These are phyloP conservation scores for Kryphioiulus occultus DNA, from an alignment of 2,888 invertebrate species.

Conservation along the genomic window DNA sequence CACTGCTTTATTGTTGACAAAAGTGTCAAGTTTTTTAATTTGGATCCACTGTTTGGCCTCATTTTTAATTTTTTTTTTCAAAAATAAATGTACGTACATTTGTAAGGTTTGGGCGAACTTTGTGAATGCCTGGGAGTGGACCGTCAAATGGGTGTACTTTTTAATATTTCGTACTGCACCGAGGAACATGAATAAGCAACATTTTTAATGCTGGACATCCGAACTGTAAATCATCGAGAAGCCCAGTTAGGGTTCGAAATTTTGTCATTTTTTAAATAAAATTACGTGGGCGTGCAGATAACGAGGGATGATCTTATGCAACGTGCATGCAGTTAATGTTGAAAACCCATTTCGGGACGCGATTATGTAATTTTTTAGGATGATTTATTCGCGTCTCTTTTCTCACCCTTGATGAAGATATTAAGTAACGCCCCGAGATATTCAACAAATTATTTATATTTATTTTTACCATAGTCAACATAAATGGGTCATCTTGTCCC, in stretches of 20 bases:
- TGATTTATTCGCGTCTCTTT: not conserved
- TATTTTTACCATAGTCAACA: not conserved
- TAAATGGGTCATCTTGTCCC: not conserved
- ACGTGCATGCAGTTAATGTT: not conserved
- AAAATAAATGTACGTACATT: too few species aligned
- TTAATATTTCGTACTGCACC: not conserved
- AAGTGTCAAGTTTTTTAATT: too few species aligned
- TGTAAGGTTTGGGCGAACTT: not conserved
- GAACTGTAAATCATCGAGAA: not conserved
- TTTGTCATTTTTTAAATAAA: not conserved
- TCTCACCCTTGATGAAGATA: constrained; percentile 17
- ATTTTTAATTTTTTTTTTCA: too few species aligned
- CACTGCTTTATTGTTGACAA: too few species aligned
- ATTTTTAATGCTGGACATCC: not conserved
- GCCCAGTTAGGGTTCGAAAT: not conserved
- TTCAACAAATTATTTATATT: not conserved
- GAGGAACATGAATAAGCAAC: not conserved
- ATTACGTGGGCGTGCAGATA: not conserved
- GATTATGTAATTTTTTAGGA: not conserved
- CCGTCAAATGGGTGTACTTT: not conserved
- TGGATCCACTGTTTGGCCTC: too few species aligned
- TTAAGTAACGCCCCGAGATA: not conserved
- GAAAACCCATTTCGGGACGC: not conserved
- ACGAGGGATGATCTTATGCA: not conserved
- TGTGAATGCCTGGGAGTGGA: not conserved